Evolutionary conservation across 2,797 vertebrate species (phyloP).

Genomic region (Chaenodraco wilsoni): DNA sequence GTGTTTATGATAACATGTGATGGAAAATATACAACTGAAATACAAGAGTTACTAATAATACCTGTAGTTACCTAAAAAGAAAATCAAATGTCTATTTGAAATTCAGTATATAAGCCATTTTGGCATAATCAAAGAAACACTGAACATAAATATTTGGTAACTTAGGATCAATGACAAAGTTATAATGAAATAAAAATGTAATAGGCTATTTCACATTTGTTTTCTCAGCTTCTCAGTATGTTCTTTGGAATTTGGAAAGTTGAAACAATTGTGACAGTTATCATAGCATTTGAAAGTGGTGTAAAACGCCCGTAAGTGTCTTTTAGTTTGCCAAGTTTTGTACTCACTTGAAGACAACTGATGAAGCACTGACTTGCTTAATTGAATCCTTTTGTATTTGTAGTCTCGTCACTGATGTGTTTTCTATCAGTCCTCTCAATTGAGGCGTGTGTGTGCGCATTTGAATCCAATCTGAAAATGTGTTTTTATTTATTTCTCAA

Average conservation of each 20-base stretch:
- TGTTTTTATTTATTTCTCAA: constrained; percentile 26
- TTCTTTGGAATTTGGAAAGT: constrained; percentile 59
- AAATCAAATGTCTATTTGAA: constrained; percentile 10
- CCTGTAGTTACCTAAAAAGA: constrained; percentile 21
- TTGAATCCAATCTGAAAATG: constrained; percentile 35
- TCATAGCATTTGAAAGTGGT: constrained; percentile 22
- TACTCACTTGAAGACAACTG: constrained; percentile 15
- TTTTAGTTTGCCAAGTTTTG: constrained; percentile 16
- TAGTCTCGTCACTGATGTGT: constrained; percentile 21
- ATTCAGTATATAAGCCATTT: constrained; percentile 10
- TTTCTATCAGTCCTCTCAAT: constrained; percentile 11
- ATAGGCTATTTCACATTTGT: not conserved
- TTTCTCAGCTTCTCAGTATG: constrained; percentile 23
- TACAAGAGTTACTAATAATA: not conserved
- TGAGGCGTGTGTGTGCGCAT: constrained; percentile 22
- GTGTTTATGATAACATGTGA: constrained; percentile 24
- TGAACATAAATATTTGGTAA: constrained; percentile 22
- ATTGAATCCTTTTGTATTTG: constrained; percentile 23
- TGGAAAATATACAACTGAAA: constrained; percentile 35
- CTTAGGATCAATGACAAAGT: constrained; percentile 10
- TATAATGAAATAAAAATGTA: constrained; percentile 10
- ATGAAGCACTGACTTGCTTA: constrained; percentile 24
- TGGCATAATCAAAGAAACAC: constrained; percentile 23
- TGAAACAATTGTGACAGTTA: constrained; percentile 8
- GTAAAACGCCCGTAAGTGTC: constrained; percentile 51